A percentile compares a stretch with the other conserved stretches of the same genome.
phyloP scores from a whole-genome alignment of 2,888 invertebrate genomes.

The Chloromyia formosa region DNA sequence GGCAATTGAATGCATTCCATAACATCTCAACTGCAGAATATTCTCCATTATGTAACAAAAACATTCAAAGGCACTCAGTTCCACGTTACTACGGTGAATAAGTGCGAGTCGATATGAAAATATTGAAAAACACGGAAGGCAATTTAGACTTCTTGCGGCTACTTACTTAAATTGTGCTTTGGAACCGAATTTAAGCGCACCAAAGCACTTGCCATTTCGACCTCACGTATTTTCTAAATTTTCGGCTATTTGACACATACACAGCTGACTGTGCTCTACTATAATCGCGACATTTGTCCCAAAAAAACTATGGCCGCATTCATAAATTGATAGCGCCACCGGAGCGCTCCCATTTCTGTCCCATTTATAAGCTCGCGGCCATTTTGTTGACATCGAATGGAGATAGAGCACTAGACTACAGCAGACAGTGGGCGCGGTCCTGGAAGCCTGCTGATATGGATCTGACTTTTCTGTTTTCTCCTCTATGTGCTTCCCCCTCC shows the following conservation, averaged over 20 bases:
- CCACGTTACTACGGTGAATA: no score
- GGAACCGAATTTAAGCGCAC: conserved; percentile 41
- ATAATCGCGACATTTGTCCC: conserved; percentile 12
- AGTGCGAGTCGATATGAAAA: no score
- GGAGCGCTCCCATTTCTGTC: no score
- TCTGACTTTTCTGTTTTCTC: no score
- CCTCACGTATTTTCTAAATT: conserved; percentile 22
- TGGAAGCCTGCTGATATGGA: no score
- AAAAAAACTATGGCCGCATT: not conserved
- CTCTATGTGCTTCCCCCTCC: no score
- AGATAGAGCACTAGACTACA: no score
- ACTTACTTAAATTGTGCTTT: conserved; percentile 45
- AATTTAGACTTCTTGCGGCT: not conserved
- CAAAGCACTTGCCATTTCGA: conserved; percentile 44
- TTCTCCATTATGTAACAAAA: conserved; percentile 36
- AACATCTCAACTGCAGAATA: not conserved
- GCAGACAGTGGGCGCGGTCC: no score
- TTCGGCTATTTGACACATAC: conserved; percentile 18
- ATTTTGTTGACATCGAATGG: no score
- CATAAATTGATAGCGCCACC: no score
- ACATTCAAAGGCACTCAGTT: not conserved
- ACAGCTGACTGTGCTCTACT: conserved; percentile 5
- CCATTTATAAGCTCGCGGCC: no score
- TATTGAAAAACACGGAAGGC: no score
- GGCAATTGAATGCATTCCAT: not conserved